Base-by-base conservation (phyloP, 2,113 vertebrate species). In the Chionodraco myersi region DNA sequence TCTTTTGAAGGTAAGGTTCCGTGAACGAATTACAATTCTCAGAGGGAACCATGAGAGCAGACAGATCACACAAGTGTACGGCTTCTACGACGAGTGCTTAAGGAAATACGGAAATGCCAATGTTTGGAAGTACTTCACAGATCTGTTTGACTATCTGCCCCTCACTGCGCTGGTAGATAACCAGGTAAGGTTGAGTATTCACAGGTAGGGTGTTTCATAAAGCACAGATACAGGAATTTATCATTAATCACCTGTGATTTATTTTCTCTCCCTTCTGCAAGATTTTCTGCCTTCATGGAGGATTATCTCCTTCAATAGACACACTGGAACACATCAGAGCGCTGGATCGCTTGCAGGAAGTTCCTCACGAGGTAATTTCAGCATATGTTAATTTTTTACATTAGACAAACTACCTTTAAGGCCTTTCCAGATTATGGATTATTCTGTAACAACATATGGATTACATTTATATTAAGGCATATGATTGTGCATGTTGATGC, bases 201-300 rank as follows among this genome's bases (percentile, higher is more conserved):
- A 49, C 30, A 41, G 48, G 6, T 23, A 6, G 3, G 34, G 47
- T n/a, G 47, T 45, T 41, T 26, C 13, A 7, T 36, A 23, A 36
- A 74, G 30, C 18, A 56, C 12, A 21, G 52, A 48, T 6, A 10
- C 3, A 9, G 6, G 23, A 21, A 56, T 26, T 64, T 5, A 26
- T n/a, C 23, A 10, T 54, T 61, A 3, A 58, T 58, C 13, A 11
- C 18, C n/a, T 59, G 4, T 68, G 15, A 47, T 75, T 16, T 36
- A 75, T 70, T 67, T 30, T 45, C 1, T 66, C 3, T 73, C 56
- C 51, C 11, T 18, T 49, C 10, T 63, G 10, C 8, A 79, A 99
- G 98, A 99, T 99, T 69, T 99, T 99, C 93, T 99, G 98, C 93
- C 97, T 99, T 86, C 98, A 99, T 68, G 98, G 98, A 88, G 98